Conservation (phyloP, 2,113 vertebrate species). For the Emydocephalus ijimae region DNA sequence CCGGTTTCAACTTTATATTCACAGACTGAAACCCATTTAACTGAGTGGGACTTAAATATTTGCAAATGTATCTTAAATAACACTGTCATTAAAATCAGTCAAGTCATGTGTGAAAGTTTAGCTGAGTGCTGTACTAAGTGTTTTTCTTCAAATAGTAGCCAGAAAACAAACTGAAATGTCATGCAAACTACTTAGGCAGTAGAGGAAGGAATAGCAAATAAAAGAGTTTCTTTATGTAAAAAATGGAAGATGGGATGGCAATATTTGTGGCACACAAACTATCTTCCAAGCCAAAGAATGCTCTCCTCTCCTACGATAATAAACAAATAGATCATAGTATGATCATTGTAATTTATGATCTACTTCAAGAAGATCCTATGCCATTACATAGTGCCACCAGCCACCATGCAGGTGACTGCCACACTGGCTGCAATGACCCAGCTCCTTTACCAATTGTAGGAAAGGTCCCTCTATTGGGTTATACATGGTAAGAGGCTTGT, state of each 20-base stretch:
- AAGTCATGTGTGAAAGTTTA: conserved; percentile 8
- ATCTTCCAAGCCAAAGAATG: not conserved
- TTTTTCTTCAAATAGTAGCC: not conserved
- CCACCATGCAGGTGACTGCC: not conserved
- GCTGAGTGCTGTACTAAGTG: not conserved
- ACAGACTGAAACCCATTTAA: not conserved
- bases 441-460: not conserved
- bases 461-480: not conserved
- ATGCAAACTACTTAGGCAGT: not conserved
- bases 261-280: not conserved
- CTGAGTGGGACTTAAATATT: not conserved
- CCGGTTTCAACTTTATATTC: not conserved
- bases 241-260: not conserved
- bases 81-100: not conserved
- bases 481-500: not conserved
- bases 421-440: not conserved
- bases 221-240: not conserved
- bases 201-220: not conserved
- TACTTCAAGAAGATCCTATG: not conserved
- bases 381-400: not conserved
- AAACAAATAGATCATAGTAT: not conserved
- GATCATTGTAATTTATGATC: not conserved
- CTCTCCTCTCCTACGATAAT: too few species aligned
- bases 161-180: not conserved
- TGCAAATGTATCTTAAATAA: not conserved